These are phyloP conservation scores for Phytoseiulus persimilis DNA, from an alignment of 2,888 invertebrate genomes.

Conservation along the genomic window DNA sequence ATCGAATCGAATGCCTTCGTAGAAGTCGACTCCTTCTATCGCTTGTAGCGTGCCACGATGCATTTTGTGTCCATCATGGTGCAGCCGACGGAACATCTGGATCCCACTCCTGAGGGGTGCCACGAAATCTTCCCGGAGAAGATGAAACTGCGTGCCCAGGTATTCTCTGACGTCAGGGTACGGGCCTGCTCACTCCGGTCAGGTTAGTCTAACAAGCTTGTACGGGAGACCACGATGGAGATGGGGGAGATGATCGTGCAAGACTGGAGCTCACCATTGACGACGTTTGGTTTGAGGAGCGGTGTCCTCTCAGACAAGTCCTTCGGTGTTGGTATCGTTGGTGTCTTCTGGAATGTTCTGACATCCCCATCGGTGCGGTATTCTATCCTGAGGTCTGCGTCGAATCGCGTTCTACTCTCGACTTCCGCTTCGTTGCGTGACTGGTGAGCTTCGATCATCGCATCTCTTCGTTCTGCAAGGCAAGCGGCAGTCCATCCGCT, in stretches of 20 bases:
- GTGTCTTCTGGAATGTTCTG: slow-evolving; percentile 49
- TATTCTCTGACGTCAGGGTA: slow-evolving; percentile 50
- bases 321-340: slow-evolving; percentile 48
- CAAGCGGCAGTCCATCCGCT: too few species aligned
- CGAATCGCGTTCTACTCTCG: neutral
- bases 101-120: slow-evolving; percentile 49
- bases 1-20: neutral
- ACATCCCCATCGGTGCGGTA: neutral
- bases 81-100: slow-evolving; percentile 42
- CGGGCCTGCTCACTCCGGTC: slow-evolving; percentile 43
- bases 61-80: neutral
- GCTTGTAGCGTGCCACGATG: neutral
- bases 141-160: slow-evolving; percentile 50
- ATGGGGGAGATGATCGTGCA: neutral
- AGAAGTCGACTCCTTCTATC: neutral
- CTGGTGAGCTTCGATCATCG: too few species aligned
- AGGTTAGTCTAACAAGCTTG: neutral
- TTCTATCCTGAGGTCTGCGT: neutral
- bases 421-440: too few species aligned
- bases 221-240: too few species aligned
- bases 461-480: too few species aligned
- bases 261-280: neutral
- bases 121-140: slow-evolving; percentile 51
- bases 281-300: neutral
- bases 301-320: neutral